These are phyloP conservation scores for Agrotis ipsilon DNA, from an alignment of 2,888 invertebrate species.

Conservation along the genomic window DNA sequence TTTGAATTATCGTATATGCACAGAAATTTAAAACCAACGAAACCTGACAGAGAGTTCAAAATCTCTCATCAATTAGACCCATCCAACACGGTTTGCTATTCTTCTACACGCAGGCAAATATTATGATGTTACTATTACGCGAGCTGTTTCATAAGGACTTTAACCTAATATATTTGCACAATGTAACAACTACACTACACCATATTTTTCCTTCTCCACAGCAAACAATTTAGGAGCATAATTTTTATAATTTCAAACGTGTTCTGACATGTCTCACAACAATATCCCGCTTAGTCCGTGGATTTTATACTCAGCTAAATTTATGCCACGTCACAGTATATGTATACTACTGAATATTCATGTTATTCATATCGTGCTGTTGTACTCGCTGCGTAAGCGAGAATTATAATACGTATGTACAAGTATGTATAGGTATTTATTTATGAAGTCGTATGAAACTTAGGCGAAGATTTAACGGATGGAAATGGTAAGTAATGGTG, in stretches of 20 bases:
- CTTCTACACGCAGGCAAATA: not conserved
- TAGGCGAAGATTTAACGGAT: constrained; percentile 51
- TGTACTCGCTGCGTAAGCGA: constrained; percentile 61
- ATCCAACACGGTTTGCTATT: not conserved
- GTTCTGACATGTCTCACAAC: constrained; percentile 62
- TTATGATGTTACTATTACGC: not conserved
- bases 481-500: constrained; percentile 32
- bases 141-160: not conserved
- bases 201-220: constrained; percentile 21
- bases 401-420: constrained; percentile 59
- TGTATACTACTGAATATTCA: constrained; percentile 80
- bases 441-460: constrained; percentile 62
- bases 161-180: constrained; percentile 4
- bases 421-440: constrained; percentile 57
- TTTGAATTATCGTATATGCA: no score
- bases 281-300: constrained; percentile 64
- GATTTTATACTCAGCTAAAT: constrained; percentile 71
- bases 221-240: constrained; percentile 56
- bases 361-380: constrained; percentile 71
- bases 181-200: constrained; percentile 20
- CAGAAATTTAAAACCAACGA: no score
- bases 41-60: not conserved
- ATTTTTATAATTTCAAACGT: constrained; percentile 59
- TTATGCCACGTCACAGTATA: constrained; percentile 82
- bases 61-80: not conserved